Conservation (phyloP, 37 sponge, comb jelly and placozoan genomes). For the Geodia barretti region DNA sequence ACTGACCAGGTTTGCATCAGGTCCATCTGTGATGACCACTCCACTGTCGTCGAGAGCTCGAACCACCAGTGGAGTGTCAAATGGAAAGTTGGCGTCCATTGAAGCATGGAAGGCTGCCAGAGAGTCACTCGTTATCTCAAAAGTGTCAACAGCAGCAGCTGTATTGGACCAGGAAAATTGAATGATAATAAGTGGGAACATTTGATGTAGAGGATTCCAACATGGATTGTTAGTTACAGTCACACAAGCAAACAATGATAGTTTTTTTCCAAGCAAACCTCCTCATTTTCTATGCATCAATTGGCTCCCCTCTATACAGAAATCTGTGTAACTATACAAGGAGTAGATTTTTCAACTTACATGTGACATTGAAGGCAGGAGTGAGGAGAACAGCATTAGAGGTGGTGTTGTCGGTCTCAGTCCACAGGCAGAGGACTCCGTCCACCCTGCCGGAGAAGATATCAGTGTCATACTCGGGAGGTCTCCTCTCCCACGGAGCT, state of each 20-base stretch:
- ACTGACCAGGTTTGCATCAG: slow-evolving; percentile 41
- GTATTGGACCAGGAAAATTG: background rate
- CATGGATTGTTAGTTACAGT: background rate
- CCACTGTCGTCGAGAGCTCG: slow-evolving; percentile 25
- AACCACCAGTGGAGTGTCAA: slow-evolving; percentile 27
- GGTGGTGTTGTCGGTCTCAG: background rate
- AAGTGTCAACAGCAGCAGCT: background rate
- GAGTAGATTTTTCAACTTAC: slow-evolving; percentile 14
- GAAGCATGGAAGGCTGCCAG: background rate
- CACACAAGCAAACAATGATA: too few relatives aligned
- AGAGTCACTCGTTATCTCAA: background rate
- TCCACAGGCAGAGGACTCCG: background rate
- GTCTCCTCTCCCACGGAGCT: slow-evolving; percentile 54
- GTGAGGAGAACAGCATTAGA: slow-evolving; percentile 43
- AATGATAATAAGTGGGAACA: background rate
- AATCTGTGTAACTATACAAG: background rate
- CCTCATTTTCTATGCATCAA: too few relatives aligned
- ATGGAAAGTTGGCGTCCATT: slow-evolving; percentile 50
- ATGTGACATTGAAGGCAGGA: slow-evolving; percentile 41
- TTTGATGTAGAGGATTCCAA: background rate
- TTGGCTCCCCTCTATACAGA: background rate
- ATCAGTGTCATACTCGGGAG: slow-evolving; percentile 16
- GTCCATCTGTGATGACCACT: slow-evolving; percentile 47
- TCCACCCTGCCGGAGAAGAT: background rate
- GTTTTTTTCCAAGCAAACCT: too few relatives aligned